Base-by-base conservation (phyloP, 2,113 vertebrate genomes). In the Hemichromis elongatus region DNA sequence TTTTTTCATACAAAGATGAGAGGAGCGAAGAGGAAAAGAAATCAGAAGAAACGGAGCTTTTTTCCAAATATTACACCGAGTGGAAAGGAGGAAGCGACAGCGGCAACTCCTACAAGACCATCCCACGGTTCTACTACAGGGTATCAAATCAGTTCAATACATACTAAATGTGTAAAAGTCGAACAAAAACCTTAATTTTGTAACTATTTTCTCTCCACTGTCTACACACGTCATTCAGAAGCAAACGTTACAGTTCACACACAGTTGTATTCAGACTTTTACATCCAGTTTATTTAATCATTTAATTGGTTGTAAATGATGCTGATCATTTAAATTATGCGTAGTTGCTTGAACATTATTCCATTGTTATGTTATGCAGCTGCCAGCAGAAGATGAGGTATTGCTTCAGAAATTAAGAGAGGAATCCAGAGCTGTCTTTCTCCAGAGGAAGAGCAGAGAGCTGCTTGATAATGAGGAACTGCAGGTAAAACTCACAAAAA, bases 391-490 rank as follows among this genome's bases (percentile, higher is more conserved):
- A 93, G 99, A 99, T 95, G 98, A 99, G 95, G 92, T 99, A 26
- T 95, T 99, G 84, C 96, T 98, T 80, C 98, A 99, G 92, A 99
- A 99, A 87, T 95, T 99, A 91, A 96, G 98, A 93, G 99, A 99
- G 91, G 99, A 99, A 94, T 99, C 98, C 50, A 97, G 99, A 96
- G 98, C 98, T 2, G 98, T 99, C 21, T 99, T 99, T 93, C 96
- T 99, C 73, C 99, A 99, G 94, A 98, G 98, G 89, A 99, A 99
- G 94, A 99, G 99, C 93, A 96, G 98, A 90, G 98, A 99, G 70
- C 96, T 99, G 9, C 92, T 99, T 82, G 98, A 99, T 95, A 99
- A 99, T 73, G 99, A 99, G 93, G 99, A 99, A 89, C 95, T 99
- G 53, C 99, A 99, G 96, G 98, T 99, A 92, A 88, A 81, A 50